Evolutionary conservation across 2,113 vertebrate genomes (phyloP).

Genomic region (Triplophysa dalaica): DNA sequence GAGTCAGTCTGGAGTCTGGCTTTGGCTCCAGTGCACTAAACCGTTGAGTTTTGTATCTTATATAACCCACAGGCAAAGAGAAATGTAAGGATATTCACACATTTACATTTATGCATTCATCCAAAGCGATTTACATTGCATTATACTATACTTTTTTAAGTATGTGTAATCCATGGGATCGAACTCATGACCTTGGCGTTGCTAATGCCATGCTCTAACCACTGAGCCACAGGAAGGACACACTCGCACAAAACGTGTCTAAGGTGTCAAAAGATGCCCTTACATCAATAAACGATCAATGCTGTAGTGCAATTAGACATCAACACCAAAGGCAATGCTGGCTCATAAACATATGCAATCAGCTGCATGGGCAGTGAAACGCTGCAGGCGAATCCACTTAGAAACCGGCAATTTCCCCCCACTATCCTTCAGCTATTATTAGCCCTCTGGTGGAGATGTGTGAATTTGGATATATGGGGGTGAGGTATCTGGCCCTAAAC

Average conservation of each 20-base stretch:
- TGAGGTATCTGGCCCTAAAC: not conserved
- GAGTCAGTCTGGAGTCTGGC: not conserved
- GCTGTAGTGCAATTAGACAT: not conserved
- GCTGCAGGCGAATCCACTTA: not conserved
- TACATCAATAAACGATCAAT: not conserved
- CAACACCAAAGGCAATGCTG: not conserved
- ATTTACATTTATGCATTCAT: too few relatives aligned
- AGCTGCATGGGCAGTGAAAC: not conserved
- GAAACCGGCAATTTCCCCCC: slow-evolving; percentile 8
- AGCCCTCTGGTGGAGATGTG: not conserved
- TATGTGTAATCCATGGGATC: too few relatives aligned
- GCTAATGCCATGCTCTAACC: too few relatives aligned
- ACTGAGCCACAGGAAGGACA: too few relatives aligned
- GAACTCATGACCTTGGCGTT: too few relatives aligned
- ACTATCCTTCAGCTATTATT: slow-evolving; percentile 9
- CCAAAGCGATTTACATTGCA: too few relatives aligned
- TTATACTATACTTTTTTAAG: too few relatives aligned
- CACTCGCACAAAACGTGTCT: not conserved
- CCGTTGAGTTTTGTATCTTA: not conserved
- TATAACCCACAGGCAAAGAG: slow-evolving; percentile 5
- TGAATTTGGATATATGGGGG: not conserved
- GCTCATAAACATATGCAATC: not conserved
- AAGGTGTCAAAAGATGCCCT: not conserved
- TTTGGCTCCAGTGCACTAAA: not conserved
- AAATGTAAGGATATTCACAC: not conserved